phyloP scores from a whole-genome alignment of 1,140 invertebrate species.

The Papilio aristodemus region DNA sequence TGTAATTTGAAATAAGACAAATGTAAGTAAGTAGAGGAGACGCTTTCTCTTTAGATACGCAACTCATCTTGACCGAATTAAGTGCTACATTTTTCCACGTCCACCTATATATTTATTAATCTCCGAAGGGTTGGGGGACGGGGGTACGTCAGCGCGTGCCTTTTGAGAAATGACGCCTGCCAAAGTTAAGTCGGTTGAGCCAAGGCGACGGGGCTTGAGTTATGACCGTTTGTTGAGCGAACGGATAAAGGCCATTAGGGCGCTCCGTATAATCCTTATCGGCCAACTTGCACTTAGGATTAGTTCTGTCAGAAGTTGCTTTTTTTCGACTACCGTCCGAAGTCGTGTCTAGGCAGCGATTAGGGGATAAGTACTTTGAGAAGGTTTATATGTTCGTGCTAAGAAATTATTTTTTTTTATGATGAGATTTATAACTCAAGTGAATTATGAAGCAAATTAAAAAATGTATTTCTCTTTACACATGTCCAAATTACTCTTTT shows the following conservation, averaged over 20 bases:
- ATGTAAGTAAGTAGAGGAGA: background rate
- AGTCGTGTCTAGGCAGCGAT: constrained; percentile 68
- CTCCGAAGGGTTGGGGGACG: constrained; percentile 53
- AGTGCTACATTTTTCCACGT: constrained; percentile 76
- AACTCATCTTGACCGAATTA: constrained; percentile 70
- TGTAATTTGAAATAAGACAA: constrained; percentile 22
- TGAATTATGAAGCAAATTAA: background rate
- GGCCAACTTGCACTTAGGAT: constrained; percentile 78
- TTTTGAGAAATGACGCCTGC: constrained; percentile 79
- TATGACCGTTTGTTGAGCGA: constrained; percentile 76
- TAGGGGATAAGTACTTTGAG: constrained; percentile 57
- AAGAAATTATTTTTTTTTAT: constrained; percentile 22
- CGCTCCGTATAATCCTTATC: constrained; percentile 76
- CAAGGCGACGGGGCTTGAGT: constrained; percentile 67
- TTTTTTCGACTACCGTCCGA: constrained; percentile 70
- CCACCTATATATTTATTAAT: constrained; percentile 77
- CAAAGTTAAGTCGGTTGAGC: constrained; percentile 79
- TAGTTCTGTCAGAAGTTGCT: constrained; percentile 76
- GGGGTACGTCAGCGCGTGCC: constrained; percentile 72
- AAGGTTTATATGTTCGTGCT: constrained; percentile 30
- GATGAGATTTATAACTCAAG: background rate
- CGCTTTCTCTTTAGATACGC: constrained; percentile 48
- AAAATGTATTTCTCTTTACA: background rate
- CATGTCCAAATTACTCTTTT: too few relatives aligned
- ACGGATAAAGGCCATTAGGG: constrained; percentile 78